phyloP scores from a whole-genome alignment of 1,140 invertebrate genomes.

The Drosophila lacertosa region DNA sequence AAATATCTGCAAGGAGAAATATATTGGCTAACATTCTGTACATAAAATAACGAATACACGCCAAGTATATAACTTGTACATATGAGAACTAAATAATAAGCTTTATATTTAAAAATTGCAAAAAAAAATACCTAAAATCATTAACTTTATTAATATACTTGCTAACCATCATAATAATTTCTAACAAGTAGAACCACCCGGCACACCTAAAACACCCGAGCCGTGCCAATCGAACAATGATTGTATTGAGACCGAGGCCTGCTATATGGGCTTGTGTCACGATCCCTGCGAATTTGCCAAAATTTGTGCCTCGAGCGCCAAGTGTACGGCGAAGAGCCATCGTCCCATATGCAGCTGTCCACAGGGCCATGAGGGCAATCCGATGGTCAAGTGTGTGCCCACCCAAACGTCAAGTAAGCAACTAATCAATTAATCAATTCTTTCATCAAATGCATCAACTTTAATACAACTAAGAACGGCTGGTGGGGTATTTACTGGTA shows the following conservation, averaged over 20 bases:
- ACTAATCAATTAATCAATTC: slow-evolving; percentile 66
- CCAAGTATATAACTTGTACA: slow-evolving; percentile 46
- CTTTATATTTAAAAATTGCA: slow-evolving; percentile 17
- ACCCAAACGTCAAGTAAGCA: slow-evolving; percentile 88
- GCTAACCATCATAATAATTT: slow-evolving; percentile 53
- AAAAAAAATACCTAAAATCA: slow-evolving; percentile 29
- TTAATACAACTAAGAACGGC: slow-evolving; percentile 32
- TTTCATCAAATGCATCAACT: slow-evolving; percentile 23
- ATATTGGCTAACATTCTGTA: slow-evolving; percentile 30
- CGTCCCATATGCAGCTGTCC: slow-evolving; percentile 91
- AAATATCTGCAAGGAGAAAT: background rate
- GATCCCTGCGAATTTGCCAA: slow-evolving; percentile 90
- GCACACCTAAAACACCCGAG: slow-evolving; percentile 87
- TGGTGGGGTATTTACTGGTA: background rate
- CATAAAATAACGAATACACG: slow-evolving; percentile 53
- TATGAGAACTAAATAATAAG: slow-evolving; percentile 27
- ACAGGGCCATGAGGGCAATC: slow-evolving; percentile 90
- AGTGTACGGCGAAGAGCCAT: slow-evolving; percentile 90
- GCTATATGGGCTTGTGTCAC: slow-evolving; percentile 89
- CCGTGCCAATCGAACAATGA: slow-evolving; percentile 90
- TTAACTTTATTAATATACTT: slow-evolving; percentile 30
- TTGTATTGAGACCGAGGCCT: slow-evolving; percentile 90
- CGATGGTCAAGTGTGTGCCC: slow-evolving; percentile 89
- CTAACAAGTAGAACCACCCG: slow-evolving; percentile 87
- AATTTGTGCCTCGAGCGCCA: slow-evolving; percentile 88